A percentile compares a stretch with the other conserved stretches of the same genome.
Conservation (phyloP, 2,113 vertebrate species). For the Oncorhynchus keta region DNA sequence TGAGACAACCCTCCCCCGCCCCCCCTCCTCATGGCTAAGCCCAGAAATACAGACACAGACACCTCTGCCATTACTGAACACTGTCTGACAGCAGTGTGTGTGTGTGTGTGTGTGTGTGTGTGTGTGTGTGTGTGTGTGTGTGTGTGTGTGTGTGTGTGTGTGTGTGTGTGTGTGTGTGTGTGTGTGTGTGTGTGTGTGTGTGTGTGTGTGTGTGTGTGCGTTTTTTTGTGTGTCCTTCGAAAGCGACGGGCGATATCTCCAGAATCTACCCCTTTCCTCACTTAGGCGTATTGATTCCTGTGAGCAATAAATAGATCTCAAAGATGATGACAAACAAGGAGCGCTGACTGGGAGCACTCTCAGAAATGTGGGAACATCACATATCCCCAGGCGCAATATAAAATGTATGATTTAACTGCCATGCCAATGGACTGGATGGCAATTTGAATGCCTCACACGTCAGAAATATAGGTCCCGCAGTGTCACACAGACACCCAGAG, state of each 20-base stretch:
- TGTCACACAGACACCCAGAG: slow-evolving; percentile 43
- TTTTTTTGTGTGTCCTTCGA: background rate
- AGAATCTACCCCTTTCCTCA: slow-evolving; percentile 73
- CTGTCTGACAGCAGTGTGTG: slow-evolving; percentile 19
- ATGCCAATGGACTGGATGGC: slow-evolving; percentile 52
- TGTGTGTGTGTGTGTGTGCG: background rate
- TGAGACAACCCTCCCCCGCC: slow-evolving; percentile 28
- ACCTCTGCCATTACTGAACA: slow-evolving; percentile 32
- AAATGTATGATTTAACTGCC: slow-evolving; percentile 66
- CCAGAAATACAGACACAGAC: slow-evolving; percentile 26
- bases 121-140: background rate
- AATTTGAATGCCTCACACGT: slow-evolving; percentile 51
- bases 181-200: background rate
- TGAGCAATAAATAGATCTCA: slow-evolving; percentile 79
- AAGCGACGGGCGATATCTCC: slow-evolving; percentile 53
- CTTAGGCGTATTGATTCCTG: slow-evolving; percentile 77
- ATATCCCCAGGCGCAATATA: slow-evolving; percentile 63
- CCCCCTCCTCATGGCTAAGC: background rate
- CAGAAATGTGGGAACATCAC: slow-evolving; percentile 69
- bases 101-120: background rate
- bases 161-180: background rate
- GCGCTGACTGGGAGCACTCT: slow-evolving; percentile 67
- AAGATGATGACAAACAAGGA: slow-evolving; percentile 75
- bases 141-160: background rate
- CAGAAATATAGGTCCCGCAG: slow-evolving; percentile 41